Base-by-base conservation (phyloP, 1,140 invertebrate genomes). In the Nylanderia fulva region DNA sequence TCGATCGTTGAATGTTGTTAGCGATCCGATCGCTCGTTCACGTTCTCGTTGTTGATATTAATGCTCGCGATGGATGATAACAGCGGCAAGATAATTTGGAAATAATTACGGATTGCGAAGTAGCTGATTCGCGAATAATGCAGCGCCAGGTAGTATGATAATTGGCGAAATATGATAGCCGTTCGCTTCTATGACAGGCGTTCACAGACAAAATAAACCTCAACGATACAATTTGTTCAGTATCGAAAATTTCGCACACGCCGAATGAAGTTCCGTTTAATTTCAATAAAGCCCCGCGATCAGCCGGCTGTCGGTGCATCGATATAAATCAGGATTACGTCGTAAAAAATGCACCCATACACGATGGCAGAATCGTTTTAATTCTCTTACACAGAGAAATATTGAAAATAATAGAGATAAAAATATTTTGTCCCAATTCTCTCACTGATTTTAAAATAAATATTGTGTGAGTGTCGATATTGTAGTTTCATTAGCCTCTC, bases 201-300 rank as follows among this genome's bases (percentile, higher is more conserved):
- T 29, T 21, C n/a, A 39, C 52, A 15, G 45, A 18, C 54, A n/a
- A 82, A 80, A 82, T 82, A 82, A 72, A 82, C 36, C 27, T 58
- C 77, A 39, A 82, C 66, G 69, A 56, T 52, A 21, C 66, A 72
- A 72, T 82, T 58, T 58, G 66, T 58, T 42, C 33, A 7, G 66
- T 82, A 71, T 82, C 52, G 77, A 72, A 82, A 72, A 82, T 82
- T 82, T 82, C 36, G 27, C 52, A 82, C 52, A n/a, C 66, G 52
- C 36, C 36, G 77, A 82, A 82, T 82, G 52, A 82, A 82, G 77
- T 82, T 54, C 52, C 77, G 66, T 82, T 82, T 82, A 82, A 82
- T 82, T 82, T 82, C 66, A 82, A 82, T 72, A 58, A 82, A 82
- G 18, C 64, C 52, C 33, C n/a, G 33, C 52, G 66, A 82, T 82